These are phyloP conservation scores for Mormyrus lacerda DNA, from an alignment of 2,113 vertebrate genomes.

Conservation along the genomic window DNA sequence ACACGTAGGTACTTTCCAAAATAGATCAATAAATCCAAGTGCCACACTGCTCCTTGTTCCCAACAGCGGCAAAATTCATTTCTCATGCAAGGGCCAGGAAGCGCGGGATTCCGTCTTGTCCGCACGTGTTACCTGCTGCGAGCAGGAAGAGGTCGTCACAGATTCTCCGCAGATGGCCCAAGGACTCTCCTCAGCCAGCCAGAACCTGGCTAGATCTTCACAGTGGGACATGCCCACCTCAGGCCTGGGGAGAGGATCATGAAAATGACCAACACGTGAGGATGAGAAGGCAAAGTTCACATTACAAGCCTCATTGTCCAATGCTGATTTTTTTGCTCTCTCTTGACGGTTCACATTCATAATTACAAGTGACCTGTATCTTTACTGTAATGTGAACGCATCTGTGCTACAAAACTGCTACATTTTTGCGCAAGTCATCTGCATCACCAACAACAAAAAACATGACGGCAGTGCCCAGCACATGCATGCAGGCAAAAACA, in stretches of 20 bases:
- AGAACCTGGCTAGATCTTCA: conserved; percentile 42
- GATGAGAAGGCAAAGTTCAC: too few species aligned
- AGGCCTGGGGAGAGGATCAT: conserved; percentile 45
- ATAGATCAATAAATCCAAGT: not conserved
- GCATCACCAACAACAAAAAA: not conserved
- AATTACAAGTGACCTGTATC: not conserved
- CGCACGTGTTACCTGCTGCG: conserved; percentile 45
- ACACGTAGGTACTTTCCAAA: not conserved
- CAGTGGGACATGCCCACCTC: conserved; percentile 33
- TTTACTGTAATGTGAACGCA: not conserved
- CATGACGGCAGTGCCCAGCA: not conserved
- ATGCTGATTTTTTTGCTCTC: not conserved
- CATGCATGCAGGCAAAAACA: not conserved
- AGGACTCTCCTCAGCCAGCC: conserved; percentile 37
- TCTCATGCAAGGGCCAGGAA: not conserved
- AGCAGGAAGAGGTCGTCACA: conserved; percentile 16
- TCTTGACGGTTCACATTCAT: not conserved
- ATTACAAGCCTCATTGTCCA: not conserved
- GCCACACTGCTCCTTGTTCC: not conserved
- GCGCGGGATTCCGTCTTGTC: not conserved
- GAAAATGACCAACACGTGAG: not conserved
- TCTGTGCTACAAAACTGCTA: not conserved
- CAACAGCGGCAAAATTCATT: not conserved
- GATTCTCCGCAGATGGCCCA: conserved; percentile 9
- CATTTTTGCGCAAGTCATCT: not conserved